Evolutionary conservation across 1,140 invertebrate species (phyloP).

Genomic region (Luehdorfia chinensis): DNA sequence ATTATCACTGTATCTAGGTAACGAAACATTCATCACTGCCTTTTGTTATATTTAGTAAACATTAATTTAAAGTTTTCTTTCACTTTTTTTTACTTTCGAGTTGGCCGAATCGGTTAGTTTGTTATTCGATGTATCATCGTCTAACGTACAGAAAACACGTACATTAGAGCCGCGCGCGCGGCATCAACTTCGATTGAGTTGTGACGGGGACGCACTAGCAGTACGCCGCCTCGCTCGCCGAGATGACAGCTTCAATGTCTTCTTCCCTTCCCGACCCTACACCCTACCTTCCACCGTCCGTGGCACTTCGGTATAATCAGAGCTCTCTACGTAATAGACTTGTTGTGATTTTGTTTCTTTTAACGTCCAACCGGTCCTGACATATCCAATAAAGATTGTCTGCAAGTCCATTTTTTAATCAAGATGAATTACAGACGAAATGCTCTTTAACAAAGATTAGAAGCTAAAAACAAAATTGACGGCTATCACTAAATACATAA

Average conservation of each 20-base stretch:
- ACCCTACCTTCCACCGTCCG: conserved; percentile 20
- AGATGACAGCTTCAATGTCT: conserved; percentile 67
- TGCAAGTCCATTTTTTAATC: conserved; percentile 32
- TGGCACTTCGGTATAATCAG: conserved; percentile 34
- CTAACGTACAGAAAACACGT: conserved; percentile 25
- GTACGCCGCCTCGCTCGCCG: conserved; percentile 22
- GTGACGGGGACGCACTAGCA: conserved; percentile 27
- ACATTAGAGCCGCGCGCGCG: conserved; percentile 39
- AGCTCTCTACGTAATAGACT: conserved; percentile 60
- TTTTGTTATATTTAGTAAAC: conserved; percentile 11
- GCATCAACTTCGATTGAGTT: conserved; percentile 55
- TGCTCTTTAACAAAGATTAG: too few species aligned
- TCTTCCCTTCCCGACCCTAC: conserved; percentile 44
- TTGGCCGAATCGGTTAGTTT: conserved; percentile 26
- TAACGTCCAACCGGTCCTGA: conserved; percentile 43
- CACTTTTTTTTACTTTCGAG: conserved; percentile 18
- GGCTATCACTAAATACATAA: too few species aligned
- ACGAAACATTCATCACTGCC: conserved; percentile 45
- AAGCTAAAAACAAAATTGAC: too few species aligned
- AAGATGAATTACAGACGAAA: conserved; percentile 25
- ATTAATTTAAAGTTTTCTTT: conserved; percentile 16
- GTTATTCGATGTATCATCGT: conserved; percentile 19
- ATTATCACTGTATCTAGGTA: conserved; percentile 49
- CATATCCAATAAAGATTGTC: conserved; percentile 40
- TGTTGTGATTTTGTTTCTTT: conserved; percentile 66